phyloP scores from a whole-genome alignment of 2,113 vertebrate genomes.

The Amblyopsis rosae region DNA sequence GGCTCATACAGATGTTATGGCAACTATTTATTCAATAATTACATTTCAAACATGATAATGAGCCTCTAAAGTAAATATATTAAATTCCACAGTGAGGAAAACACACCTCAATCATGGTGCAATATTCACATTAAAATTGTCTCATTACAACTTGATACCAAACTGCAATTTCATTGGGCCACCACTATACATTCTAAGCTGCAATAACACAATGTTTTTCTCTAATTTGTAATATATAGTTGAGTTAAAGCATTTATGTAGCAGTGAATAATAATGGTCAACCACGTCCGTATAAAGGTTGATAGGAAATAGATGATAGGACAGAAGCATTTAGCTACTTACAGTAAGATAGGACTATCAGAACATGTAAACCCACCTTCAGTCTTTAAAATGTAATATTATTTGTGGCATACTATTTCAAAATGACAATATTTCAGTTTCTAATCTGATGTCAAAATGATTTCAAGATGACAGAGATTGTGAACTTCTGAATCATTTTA shows the following conservation, averaged over 20 bases:
- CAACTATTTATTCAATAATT: conserved; percentile 76
- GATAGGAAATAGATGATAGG: conserved; percentile 7
- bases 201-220: conserved; percentile 32
- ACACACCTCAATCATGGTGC: conserved; percentile 50
- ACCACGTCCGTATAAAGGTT: conserved; percentile 37
- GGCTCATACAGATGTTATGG: conserved; percentile 56
- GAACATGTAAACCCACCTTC: conserved; percentile 33
- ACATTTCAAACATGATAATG: conserved; percentile 72
- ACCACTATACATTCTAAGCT: conserved; percentile 56
- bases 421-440: conserved; percentile 50
- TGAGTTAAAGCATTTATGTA: too few relatives aligned
- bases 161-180: conserved; percentile 42
- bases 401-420: conserved; percentile 58
- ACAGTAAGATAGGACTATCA: conserved; percentile 30
- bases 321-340: conserved; percentile 41
- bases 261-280: conserved; percentile 8
- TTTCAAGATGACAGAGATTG: conserved; percentile 58
- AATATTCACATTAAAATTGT: conserved; percentile 47
- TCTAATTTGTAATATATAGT: conserved; percentile 29
- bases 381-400: conserved; percentile 15
- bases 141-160: conserved; percentile 53
- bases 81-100: conserved; percentile 60
- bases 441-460: conserved; percentile 32
- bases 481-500: conserved; percentile 72
- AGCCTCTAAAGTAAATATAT: conserved; percentile 70